Base-by-base conservation (phyloP, 2,797 vertebrate species). In the Odontamblyopus rebecca region DNA sequence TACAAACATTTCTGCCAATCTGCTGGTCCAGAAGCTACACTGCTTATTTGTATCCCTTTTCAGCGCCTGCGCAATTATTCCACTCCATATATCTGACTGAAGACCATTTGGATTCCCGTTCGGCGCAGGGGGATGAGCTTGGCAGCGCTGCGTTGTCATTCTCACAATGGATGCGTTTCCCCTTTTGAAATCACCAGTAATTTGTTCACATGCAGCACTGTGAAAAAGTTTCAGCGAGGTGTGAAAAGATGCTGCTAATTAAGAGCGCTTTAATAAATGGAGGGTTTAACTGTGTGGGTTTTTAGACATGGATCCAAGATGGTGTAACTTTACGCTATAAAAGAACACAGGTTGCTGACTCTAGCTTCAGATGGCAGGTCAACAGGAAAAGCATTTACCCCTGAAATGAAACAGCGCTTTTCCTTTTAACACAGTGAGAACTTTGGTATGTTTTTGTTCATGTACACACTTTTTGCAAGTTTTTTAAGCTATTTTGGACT, bases 151-250 rank as follows among this genome's bases (percentile, higher is more conserved):
- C 54, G 80, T 76, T 82, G 85, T 85, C 74, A 81, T 84, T 87
- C 85, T 69, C 83, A 89, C 86, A 91, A 87, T 83, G 74, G 78
- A 83, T 77, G 87, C 35, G 32, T 63, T 63, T 60, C 75, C 61
- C 80, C 66, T 83, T 87, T 84, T 86, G 84, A 88, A 86, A 88
- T 76, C 82, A 81, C 74, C 80, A 68, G 80, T 86, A 87, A 90
- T 89, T 90, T 89, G 81, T 81, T 84, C 83, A 68, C 85, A 86
- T 80, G 81, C 89, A 63, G 35, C n/a, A 44, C 35, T 13, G 35
- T 63, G 61, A 19, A 44, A 41, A 44, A 44, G 61, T 44, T 63
- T 63, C 18, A 61, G 61, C 11, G 61, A 44, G 35, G 35, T 41
- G 61, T 63, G 38, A 41, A 63, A 63, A 63, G n/a, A 60, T 35